Evolutionary conservation across 2,888 invertebrate species (phyloP).

Genomic region (Gastrophysa polygoni): DNA sequence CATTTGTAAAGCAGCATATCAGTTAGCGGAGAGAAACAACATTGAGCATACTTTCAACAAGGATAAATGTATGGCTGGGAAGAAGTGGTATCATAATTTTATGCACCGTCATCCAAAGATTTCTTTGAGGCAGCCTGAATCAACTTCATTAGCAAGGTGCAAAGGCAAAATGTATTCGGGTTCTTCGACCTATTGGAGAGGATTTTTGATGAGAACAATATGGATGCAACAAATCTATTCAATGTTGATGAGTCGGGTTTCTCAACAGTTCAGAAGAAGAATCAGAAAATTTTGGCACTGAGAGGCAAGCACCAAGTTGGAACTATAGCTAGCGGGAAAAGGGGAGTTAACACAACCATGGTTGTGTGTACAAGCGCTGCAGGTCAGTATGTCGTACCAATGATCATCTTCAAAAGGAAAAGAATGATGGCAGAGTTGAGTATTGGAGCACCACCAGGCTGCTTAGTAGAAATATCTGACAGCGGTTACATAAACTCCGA

Average conservation of each 20-base stretch:
- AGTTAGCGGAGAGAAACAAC: neutral
- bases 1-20: neutral
- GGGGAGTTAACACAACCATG: conserved; percentile 20
- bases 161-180: too few relatives aligned
- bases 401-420: conserved; percentile 8
- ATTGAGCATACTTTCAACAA: neutral
- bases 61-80: conserved; percentile 1
- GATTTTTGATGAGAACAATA: neutral
- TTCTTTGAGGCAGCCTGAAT: neutral
- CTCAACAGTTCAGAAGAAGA: conserved; percentile 1
- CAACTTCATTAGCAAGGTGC: neutral
- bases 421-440: neutral
- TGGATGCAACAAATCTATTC: neutral
- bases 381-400: neutral
- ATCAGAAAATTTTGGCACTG: conserved; percentile 13
- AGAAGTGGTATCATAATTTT: neutral
- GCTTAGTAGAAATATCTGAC: neutral
- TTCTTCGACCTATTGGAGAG: conserved; percentile 4
- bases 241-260: conserved; percentile 1
- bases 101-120: neutral
- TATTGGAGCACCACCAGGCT: conserved; percentile 2
- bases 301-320: conserved; percentile 26
- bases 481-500: conserved; percentile 11
- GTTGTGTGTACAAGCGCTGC: conserved; percentile 14
- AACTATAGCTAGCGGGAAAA: conserved; percentile 21